Percentiles rank a stretch among this genome's conserved stretches.
phyloP scores from a whole-genome alignment of 2,888 invertebrate species.

The Troides helena region DNA sequence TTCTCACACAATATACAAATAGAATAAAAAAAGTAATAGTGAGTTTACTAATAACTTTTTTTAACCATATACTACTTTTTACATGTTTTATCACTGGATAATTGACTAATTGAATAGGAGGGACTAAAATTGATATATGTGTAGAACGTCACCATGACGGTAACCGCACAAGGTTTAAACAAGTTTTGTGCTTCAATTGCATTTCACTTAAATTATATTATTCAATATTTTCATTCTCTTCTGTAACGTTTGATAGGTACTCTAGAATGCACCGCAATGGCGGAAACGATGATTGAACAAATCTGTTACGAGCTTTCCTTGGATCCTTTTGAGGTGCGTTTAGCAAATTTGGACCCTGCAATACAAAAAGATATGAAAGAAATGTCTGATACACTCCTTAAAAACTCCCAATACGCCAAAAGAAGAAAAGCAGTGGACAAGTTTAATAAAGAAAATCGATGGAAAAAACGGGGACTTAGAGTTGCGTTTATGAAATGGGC shows the following conservation, averaged over 20 bases:
- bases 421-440: constrained; percentile 64
- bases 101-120: too few species aligned
- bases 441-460: constrained; percentile 84
- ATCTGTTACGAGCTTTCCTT: constrained; percentile 77
- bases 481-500: constrained; percentile 86
- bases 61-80: too few species aligned
- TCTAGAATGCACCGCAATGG: constrained; percentile 82
- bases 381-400: constrained; percentile 67
- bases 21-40: too few species aligned
- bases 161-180: too few species aligned
- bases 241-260: constrained; percentile 63
- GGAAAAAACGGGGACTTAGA: constrained; percentile 88
- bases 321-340: constrained; percentile 79
- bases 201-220: too few species aligned
- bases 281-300: constrained; percentile 84
- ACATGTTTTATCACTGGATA: too few species aligned
- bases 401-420: constrained; percentile 66
- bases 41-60: too few species aligned
- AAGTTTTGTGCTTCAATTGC: too few species aligned
- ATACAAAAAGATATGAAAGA: constrained; percentile 64
- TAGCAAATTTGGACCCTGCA: constrained; percentile 53
- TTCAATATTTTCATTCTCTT: background rate
- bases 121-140: too few species aligned
- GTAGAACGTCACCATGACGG: too few species aligned
- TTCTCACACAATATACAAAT: too few species aligned